These are phyloP conservation scores for Spilogale gracilis DNA, from an alignment of 2,113 vertebrate genomes.

Conservation along the genomic window DNA sequence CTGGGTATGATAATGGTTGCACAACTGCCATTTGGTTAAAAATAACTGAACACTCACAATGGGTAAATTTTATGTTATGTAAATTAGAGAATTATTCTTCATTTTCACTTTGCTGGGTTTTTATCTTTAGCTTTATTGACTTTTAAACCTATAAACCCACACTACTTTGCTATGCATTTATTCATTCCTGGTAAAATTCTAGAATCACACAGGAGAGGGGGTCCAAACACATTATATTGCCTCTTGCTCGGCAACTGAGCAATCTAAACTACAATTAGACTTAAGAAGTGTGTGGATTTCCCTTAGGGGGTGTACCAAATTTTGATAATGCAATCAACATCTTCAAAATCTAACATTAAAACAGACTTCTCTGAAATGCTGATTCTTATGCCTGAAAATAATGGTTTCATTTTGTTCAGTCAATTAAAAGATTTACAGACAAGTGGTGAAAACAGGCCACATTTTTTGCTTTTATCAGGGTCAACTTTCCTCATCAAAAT, in stretches of 20 bases:
- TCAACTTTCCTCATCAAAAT: conserved; percentile 52
- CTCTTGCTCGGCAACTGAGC: not conserved
- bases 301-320: not conserved
- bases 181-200: conserved; percentile 15
- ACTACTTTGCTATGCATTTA: not conserved
- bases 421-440: conserved; percentile 35
- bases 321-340: not conserved
- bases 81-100: not conserved
- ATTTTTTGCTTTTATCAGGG: conserved; percentile 33
- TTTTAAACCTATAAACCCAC: not conserved
- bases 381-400: conserved; percentile 4
- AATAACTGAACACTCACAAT: conserved; percentile 19
- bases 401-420: conserved; percentile 10
- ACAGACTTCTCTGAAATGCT: conserved; percentile 16
- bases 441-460: not conserved
- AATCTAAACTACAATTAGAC: not conserved
- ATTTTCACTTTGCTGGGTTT: conserved; percentile 17
- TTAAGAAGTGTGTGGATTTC: not conserved
- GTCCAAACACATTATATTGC: not conserved
- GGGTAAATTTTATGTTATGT: not conserved
- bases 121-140: conserved; percentile 17
- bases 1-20: not conserved
- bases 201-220: not conserved
- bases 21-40: conserved; percentile 30
- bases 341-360: conserved; percentile 35